Evolutionary conservation across 2,888 invertebrate species (phyloP), one percentile per base, ranked within the genome.

Genomic region (Macrophya alboannulata): DNA sequence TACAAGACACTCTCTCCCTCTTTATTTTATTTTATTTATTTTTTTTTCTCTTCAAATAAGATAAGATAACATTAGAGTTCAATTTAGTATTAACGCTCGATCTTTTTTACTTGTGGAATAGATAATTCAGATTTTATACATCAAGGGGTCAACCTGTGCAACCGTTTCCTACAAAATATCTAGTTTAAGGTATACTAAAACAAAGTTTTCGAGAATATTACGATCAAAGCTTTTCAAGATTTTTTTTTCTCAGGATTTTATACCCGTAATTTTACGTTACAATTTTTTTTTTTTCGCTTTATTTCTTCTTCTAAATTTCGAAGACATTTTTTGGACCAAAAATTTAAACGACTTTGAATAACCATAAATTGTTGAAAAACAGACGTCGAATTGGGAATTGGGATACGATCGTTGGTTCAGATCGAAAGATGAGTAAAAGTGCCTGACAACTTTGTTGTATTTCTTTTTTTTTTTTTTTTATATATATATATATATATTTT

Each of bases 1-100:
- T 71, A 40, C 37, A 40, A 17, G 9, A 17, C 37, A 15, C 8
- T 37, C 68, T 31, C 31, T 25, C 40, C 9, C 6, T 71, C 9
- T 40, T 6, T 40, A 2, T 68, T 6, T 31, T 31, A 6, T 1
- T 31, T 12, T 15, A 5, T n/a, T 40, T 40, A 8, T 71, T 9
- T 71, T 15, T 17, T 71, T 59, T 6, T 59, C 21, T 62, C 12
- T 25, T 4, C 25, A 12, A 3, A 4, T 9, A 40, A 71, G 71
- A 71, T 71, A 71, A 71, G 71, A 71, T 71, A 71, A 71, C 71
- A 15, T 37, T 71, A 5, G 9, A 71, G 9, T 31, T 31, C 25
- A 31, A 31, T 31, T 31, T 68, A 68, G 21, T 17, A 31, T 71
- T 40, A 9, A 40, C n/a, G 40, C n/a, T 71, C 71, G 17, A 71